Percentiles rank a stretch among this genome's conserved stretches.
Evolutionary conservation across 2,113 vertebrate species (phyloP).

Genomic region (Syrmaticus mikado): DNA sequence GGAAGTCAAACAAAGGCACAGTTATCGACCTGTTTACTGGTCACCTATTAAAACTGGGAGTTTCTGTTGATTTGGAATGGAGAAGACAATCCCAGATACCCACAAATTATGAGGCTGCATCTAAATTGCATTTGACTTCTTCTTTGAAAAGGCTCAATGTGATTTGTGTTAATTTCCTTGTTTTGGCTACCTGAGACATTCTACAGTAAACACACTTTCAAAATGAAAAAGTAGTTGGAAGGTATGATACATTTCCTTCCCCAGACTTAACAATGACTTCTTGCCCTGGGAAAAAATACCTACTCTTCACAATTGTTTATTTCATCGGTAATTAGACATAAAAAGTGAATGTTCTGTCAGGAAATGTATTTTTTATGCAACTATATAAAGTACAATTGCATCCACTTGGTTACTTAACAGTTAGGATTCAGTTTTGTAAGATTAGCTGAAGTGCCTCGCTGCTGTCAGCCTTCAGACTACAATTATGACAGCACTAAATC

Average conservation of each 20-base stretch:
- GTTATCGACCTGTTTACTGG: not conserved
- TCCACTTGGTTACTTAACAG: not conserved
- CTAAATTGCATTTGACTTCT: not conserved
- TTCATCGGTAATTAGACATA: conserved; percentile 20
- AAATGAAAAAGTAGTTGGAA: not conserved
- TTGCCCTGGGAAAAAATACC: conserved; percentile 33
- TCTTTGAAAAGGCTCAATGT: not conserved
- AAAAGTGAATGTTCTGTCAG: conserved; percentile 59
- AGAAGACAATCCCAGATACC: not conserved
- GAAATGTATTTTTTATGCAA: conserved; percentile 55
- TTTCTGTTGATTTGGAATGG: not conserved
- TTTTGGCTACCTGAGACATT: not conserved
- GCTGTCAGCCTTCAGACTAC: not conserved
- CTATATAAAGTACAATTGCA: not conserved
- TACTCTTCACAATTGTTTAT: conserved; percentile 15
- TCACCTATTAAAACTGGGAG: not conserved
- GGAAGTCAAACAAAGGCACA: not conserved
- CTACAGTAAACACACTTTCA: not conserved
- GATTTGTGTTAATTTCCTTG: not conserved
- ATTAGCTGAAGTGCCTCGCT: not conserved
- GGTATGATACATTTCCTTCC: conserved; percentile 65
- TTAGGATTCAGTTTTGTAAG: not conserved
- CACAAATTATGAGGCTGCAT: not conserved
- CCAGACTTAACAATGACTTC: conserved; percentile 48
- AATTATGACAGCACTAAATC: not conserved